A percentile compares a stretch with the other conserved stretches of the same genome.
Evolutionary conservation across 1,140 invertebrate species (phyloP).

Genomic region (Drosophila eugracilis): DNA sequence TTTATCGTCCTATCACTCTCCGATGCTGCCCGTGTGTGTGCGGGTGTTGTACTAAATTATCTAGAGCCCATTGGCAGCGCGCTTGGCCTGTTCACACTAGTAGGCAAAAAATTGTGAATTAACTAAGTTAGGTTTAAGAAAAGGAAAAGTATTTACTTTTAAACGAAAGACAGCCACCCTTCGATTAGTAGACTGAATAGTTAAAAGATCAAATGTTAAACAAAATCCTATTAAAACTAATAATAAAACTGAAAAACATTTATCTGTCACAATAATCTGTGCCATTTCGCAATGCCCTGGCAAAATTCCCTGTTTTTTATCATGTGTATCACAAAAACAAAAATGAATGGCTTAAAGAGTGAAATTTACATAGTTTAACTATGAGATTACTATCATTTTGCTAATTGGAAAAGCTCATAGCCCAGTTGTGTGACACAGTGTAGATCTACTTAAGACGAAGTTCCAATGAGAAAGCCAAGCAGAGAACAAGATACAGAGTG

Average conservation of each 20-base stretch:
- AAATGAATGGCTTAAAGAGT: constrained; percentile 18
- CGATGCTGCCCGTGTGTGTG: constrained; percentile 20
- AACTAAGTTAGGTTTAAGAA: neutral
- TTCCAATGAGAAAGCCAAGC: constrained; percentile 43
- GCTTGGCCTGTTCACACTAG: constrained; percentile 33
- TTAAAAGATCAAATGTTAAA: too few species aligned
- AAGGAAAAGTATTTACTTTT: neutral
- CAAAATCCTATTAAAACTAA: constrained; percentile 7
- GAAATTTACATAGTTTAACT: constrained; percentile 34
- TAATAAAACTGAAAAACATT: too few species aligned
- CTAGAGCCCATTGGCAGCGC: constrained; percentile 32
- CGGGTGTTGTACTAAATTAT: constrained; percentile 63
- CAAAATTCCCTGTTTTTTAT: constrained; percentile 26
- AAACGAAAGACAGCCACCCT: too few species aligned
- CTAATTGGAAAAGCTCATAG: constrained; percentile 32
- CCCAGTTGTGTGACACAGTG: constrained; percentile 46
- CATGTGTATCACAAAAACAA: constrained; percentile 10
- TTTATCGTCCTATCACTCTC: constrained; percentile 65
- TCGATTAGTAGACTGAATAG: too few species aligned
- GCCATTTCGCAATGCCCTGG: constrained; percentile 21
- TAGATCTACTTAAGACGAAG: constrained; percentile 49
- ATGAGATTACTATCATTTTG: constrained; percentile 24
- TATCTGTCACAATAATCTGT: constrained; percentile 20
- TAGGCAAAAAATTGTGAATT: neutral
- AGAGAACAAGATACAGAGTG: constrained; percentile 60